Base-by-base conservation (phyloP, 2,888 invertebrate genomes). In the Neoitamus cyanurus region DNA sequence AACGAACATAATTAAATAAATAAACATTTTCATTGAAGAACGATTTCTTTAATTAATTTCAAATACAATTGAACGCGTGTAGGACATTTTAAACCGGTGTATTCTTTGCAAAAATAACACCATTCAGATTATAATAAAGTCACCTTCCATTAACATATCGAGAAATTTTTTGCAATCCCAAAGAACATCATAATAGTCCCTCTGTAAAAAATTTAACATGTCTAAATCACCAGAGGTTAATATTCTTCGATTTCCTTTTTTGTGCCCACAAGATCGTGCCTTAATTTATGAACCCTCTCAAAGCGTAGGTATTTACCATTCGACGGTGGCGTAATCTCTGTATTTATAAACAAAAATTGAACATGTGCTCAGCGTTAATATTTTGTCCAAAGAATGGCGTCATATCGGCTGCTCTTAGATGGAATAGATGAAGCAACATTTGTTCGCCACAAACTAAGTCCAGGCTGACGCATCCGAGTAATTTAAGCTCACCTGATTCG, bases 401-500 rank as follows among this genome's bases (percentile, higher is more conserved):
- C 58, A 58, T 58, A 58, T 58, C 6, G 58, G 25, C 58, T 58
- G 20, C 58, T 58, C 58, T 25, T 58, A 15, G 48, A 48, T 20
- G 6, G 9, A 58, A 58, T 58, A 25, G 58, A 58, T 58, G 9
- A 58, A 25, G 20, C 15, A 58, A 58, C 9, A 20, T 58, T 58
- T 58, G 58, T 58, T 58, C 58, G 58, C 9, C 25, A n/a, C n/a
- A 42, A 42, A 25, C 25, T 58, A 15, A 58, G 9, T 58, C 58
- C 20, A 58, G 58, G 11, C 25, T 58, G 58, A 58, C 58, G 58
- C 25, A 58, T 58, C 25, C 58, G 11, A 25, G 58, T 58, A 15
- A 58, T 58, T 58, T 58, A 58, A 58, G 58, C 58, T 58, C 25
- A 58, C 58, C 58, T 58, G 58, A 58, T 58, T 58, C 58, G 58